A percentile compares a stretch with the other conserved stretches of the same genome.
phyloP scores from a whole-genome alignment of 2,797 vertebrate genomes.

The Phataginus tricuspis region DNA sequence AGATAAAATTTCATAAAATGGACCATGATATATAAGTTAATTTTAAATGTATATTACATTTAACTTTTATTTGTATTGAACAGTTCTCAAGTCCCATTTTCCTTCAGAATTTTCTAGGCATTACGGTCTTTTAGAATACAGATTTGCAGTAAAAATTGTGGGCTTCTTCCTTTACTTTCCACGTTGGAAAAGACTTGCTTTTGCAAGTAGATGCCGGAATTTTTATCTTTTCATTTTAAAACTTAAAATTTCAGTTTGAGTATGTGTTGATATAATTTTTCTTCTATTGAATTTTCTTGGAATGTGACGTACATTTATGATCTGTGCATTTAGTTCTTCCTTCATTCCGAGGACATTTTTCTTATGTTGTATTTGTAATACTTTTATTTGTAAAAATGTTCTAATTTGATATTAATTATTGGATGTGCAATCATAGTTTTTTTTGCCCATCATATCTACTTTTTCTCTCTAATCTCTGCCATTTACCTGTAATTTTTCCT shows the following conservation, averaged over 20 bases:
- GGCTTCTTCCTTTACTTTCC: neutral
- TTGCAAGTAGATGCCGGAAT: neutral
- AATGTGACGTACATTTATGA: neutral
- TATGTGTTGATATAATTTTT: neutral
- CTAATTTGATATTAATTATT: neutral
- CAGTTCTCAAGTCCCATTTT: neutral
- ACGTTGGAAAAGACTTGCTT: neutral
- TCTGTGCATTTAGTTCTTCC: neutral
- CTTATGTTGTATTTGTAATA: neutral
- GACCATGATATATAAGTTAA: neutral
- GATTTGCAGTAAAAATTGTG: neutral
- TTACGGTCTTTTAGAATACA: neutral
- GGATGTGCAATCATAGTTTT: neutral
- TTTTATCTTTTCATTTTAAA: neutral
- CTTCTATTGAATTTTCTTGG: neutral
- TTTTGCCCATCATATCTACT: neutral
- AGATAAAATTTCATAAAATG: neutral
- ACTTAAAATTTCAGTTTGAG: neutral
- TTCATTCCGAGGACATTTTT: neutral
- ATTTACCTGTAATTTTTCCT: neutral
- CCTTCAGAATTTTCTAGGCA: neutral
- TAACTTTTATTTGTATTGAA: conserved; percentile 6
- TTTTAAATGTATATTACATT: neutral
- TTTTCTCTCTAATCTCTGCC: neutral
- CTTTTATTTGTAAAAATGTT: neutral